Conservation (phyloP, 2,888 invertebrate genomes). For the Parnassius glacialis region DNA sequence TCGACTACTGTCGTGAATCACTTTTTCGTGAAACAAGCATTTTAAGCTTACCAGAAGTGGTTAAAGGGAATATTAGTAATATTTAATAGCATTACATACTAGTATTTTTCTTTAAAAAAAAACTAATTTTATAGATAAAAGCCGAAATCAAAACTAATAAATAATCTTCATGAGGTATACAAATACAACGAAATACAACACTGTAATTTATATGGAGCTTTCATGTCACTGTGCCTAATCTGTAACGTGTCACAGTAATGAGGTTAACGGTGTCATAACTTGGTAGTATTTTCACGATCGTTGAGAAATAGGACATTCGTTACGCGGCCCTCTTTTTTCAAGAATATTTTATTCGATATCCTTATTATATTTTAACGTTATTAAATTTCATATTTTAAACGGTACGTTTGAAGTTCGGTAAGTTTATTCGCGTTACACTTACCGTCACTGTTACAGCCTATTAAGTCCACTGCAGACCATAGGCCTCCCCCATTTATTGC, state of each 20-base stretch:
- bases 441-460: too few species aligned
- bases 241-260: constrained; percentile 20
- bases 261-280: constrained; percentile 21
- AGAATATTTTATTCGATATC: constrained; percentile 2
- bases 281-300: constrained; percentile 9
- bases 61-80: too few species aligned
- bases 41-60: too few species aligned
- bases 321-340: neutral
- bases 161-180: neutral
- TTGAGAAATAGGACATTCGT: constrained; percentile 7
- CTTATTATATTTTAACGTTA: neutral
- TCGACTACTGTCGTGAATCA: too few species aligned
- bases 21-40: too few species aligned
- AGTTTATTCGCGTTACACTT: too few species aligned
- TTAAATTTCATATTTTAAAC: neutral
- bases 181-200: constrained; percentile 11
- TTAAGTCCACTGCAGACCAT: too few species aligned
- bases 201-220: constrained; percentile 10
- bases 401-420: too few species aligned
- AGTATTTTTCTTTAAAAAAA: too few species aligned
- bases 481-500: too few species aligned
- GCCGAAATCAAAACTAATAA: constrained; percentile 4
- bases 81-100: too few species aligned
- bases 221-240: constrained; percentile 9
- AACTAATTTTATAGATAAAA: too few species aligned